Percentiles rank a stretch among this genome's conserved stretches.
Evolutionary conservation across 2,797 vertebrate species (phyloP).

Genomic region (Esox masquinongy): DNA sequence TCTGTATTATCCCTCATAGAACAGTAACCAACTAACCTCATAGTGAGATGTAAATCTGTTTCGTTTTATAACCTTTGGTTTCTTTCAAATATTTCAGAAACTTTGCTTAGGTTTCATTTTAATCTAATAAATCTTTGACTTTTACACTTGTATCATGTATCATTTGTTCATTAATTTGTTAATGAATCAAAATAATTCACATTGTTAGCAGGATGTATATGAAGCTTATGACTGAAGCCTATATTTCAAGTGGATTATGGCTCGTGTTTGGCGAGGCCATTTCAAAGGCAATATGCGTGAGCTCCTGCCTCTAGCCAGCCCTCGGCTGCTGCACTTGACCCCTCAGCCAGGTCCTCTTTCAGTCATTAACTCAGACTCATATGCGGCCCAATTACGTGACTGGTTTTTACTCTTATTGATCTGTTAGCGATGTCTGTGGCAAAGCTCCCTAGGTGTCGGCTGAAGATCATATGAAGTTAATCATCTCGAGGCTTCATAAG

Average conservation of each 20-base stretch:
- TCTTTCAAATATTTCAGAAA: background rate
- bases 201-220: background rate
- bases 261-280: conserved; percentile 9
- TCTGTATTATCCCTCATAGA: conserved; percentile 42
- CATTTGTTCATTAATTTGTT: background rate
- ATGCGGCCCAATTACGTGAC: conserved; percentile 61
- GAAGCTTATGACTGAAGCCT: conserved; percentile 11
- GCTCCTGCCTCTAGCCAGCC: conserved; percentile 22
- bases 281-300: conserved; percentile 27
- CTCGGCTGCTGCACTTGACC: conserved; percentile 50
- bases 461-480: conserved; percentile 37
- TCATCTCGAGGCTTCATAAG: conserved; percentile 10
- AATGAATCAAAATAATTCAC: too few relatives aligned
- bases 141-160: background rate
- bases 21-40: conserved; percentile 23
- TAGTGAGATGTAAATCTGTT: too few relatives aligned
- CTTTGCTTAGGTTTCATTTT: background rate
- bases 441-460: conserved; percentile 36
- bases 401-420: conserved; percentile 69
- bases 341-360: background rate
- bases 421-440: conserved; percentile 40
- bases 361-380: conserved; percentile 54
- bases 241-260: conserved; percentile 17
- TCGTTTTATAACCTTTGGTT: too few relatives aligned
- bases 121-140: background rate